Evolutionary conservation across 2,113 vertebrate species (phyloP).

Genomic region (Mustela lutreola): DNA sequence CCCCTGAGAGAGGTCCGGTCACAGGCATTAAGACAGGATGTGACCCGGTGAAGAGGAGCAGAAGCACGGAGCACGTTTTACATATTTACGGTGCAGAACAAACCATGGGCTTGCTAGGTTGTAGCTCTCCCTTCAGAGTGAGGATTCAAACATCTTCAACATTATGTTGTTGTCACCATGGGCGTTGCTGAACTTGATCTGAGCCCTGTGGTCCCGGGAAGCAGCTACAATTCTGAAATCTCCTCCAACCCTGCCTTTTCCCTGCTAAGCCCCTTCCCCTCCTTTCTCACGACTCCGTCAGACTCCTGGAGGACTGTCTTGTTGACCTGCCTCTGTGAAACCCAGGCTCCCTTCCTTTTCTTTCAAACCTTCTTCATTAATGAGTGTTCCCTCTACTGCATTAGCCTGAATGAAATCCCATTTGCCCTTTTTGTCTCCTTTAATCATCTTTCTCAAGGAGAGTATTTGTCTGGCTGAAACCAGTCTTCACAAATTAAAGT

Average conservation of each 20-base stretch:
- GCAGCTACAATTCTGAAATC: background rate
- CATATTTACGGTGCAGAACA: background rate
- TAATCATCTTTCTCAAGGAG: background rate
- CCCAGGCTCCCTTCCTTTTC: background rate
- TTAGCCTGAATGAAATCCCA: background rate
- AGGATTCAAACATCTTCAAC: background rate
- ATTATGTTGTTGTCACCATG: background rate
- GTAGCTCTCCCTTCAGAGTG: background rate
- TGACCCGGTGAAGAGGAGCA: background rate
- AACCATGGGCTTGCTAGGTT: background rate
- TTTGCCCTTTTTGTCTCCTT: background rate
- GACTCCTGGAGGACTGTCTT: background rate
- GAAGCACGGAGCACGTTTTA: background rate
- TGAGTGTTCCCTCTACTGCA: background rate
- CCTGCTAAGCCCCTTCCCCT: background rate
- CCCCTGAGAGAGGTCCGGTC: background rate
- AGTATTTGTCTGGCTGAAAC: background rate
- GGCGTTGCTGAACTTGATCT: background rate
- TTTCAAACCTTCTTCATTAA: background rate
- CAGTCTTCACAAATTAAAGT: background rate
- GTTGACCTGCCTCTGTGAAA: background rate
- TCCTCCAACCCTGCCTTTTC: background rate
- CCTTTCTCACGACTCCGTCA: background rate
- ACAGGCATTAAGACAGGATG: background rate
- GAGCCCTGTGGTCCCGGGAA: background rate